Conservation (phyloP, 35 echinoderm and acorn worm species). For the Strongylocentrotus purpuratus region DNA sequence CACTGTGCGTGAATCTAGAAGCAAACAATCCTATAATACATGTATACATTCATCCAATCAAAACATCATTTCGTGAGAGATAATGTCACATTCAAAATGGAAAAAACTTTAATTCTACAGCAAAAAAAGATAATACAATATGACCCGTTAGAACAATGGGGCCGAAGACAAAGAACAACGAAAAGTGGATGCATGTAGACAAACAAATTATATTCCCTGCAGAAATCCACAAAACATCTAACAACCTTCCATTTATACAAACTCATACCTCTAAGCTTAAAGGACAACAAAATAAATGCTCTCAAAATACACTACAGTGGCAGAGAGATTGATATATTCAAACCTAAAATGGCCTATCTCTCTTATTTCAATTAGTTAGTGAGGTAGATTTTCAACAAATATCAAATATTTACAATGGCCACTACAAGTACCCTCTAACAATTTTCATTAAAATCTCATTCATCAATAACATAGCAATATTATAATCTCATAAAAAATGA, state of each 20-base stretch:
- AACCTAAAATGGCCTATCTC: neutral
- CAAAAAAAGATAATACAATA: neutral
- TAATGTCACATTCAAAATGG: neutral
- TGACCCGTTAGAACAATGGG: neutral
- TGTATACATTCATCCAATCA: neutral
- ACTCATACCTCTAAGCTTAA: neutral
- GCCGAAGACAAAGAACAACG: neutral
- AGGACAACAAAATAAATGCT: neutral
- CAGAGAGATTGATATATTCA: neutral
- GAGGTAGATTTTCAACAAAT: constrained; percentile 11
- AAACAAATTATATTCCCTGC: neutral
- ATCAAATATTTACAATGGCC: neutral
- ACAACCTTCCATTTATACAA: neutral
- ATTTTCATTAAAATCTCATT: constrained; percentile 19
- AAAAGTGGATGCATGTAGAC: neutral
- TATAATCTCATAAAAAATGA: neutral
- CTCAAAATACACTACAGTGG: neutral
- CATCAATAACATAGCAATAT: neutral
- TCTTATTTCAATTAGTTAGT: neutral
- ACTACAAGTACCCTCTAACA: neutral
- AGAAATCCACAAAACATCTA: neutral
- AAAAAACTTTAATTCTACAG: neutral
- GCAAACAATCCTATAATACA: neutral
- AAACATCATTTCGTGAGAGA: neutral
- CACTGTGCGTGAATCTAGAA: neutral